Percentiles rank a stretch among this genome's conserved stretches.
phyloP scores from a whole-genome alignment of 2,888 invertebrate species.

The Dendrolimus pini region DNA sequence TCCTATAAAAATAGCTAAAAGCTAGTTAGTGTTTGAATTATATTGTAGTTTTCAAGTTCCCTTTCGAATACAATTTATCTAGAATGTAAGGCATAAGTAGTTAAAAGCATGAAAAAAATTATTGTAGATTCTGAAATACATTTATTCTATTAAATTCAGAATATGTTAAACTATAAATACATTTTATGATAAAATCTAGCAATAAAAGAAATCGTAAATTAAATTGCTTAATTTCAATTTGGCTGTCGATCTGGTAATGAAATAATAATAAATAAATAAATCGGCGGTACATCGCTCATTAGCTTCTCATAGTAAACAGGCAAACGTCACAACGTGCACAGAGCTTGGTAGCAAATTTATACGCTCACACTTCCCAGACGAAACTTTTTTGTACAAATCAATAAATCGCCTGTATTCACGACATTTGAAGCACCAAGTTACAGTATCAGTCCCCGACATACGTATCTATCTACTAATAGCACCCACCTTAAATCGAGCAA shows the following conservation, averaged over 20 bases:
- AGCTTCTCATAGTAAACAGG: conserved; percentile 60
- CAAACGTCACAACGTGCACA: conserved; percentile 62
- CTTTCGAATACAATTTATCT: too few species aligned
- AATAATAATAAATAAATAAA: conserved; percentile 5
- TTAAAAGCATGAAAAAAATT: background rate
- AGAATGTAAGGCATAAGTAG: background rate
- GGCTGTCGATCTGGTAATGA: background rate
- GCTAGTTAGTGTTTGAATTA: too few species aligned
- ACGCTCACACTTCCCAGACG: conserved; percentile 74
- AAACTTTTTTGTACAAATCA: conserved; percentile 53
- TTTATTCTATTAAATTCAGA: background rate
- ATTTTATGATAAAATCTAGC: conserved; percentile 1
- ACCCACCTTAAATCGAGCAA: conserved; percentile 64
- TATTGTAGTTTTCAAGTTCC: too few species aligned
- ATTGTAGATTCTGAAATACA: background rate
- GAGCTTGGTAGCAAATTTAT: conserved; percentile 62
- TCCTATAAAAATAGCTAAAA: too few species aligned
- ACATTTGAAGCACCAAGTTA: conserved; percentile 57
- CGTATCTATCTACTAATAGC: conserved; percentile 43
- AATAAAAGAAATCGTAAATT: background rate
- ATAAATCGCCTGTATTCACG: conserved; percentile 53
- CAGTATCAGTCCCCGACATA: conserved; percentile 40
- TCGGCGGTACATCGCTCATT: conserved; percentile 43
- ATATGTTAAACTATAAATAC: too few species aligned
- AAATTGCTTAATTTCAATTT: background rate